A percentile compares a stretch with the other conserved stretches of the same genome.
Conservation (phyloP, 2,113 vertebrate species). For the Hemiscyllium ocellatum region DNA sequence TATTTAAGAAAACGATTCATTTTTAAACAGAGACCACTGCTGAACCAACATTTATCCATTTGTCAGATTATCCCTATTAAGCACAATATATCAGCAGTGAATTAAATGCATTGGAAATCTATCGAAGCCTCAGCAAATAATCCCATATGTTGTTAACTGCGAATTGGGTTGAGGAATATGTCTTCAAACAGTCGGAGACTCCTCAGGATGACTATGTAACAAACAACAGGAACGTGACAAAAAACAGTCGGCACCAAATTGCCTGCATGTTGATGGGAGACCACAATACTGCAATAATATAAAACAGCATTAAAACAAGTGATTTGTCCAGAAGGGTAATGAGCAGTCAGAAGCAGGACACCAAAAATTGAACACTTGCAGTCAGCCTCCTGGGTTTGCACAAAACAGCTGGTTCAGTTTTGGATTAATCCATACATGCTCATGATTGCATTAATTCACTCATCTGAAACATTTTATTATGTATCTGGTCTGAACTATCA, state of each 20-base stretch:
- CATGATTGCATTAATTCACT: background rate
- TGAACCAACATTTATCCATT: background rate
- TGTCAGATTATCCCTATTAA: conserved; percentile 15
- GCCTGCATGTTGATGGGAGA: background rate
- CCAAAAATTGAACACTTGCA: background rate
- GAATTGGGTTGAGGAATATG: background rate
- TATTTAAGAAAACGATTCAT: background rate
- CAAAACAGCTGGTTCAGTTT: background rate
- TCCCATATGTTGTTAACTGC: background rate
- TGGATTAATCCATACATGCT: background rate
- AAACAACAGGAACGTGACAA: background rate
- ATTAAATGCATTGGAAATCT: conserved; percentile 4
- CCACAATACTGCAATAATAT: background rate
- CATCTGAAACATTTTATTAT: background rate
- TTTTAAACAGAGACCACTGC: background rate
- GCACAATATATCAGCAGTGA: background rate
- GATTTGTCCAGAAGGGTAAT: conserved; percentile 19
- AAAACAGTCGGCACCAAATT: background rate
- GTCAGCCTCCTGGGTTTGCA: background rate
- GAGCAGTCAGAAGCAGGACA: background rate
- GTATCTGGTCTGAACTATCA: background rate
- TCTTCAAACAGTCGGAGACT: background rate
- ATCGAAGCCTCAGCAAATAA: background rate
- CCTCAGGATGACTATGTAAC: background rate
- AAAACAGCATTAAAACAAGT: background rate